phyloP scores from a whole-genome alignment of 2,888 invertebrate genomes.

The Apomyelois bistriatella region DNA sequence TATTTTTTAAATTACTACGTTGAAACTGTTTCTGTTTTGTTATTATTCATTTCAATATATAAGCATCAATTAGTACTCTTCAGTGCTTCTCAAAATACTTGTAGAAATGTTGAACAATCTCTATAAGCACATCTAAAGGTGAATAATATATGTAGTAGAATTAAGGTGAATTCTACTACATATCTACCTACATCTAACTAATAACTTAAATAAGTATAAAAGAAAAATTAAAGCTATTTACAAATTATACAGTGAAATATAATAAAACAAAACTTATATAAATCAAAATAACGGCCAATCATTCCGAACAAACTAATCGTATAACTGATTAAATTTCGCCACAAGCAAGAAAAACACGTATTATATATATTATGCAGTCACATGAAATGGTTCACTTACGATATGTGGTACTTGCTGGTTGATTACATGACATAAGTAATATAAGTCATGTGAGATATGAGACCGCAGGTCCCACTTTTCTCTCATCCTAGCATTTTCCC shows the following conservation, averaged over 20 bases:
- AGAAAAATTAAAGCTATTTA: too few relatives aligned
- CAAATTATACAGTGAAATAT: background rate
- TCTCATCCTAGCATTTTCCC: too few relatives aligned
- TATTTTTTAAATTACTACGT: too few relatives aligned
- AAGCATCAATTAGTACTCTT: too few relatives aligned
- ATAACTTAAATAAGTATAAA: too few relatives aligned
- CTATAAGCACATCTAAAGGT: too few relatives aligned
- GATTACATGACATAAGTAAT: constrained; percentile 1
- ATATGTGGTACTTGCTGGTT: background rate
- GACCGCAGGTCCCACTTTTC: background rate
- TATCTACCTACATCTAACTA: background rate
- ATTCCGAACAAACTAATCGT: background rate
- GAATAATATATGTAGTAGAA: too few relatives aligned
- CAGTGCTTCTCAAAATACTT: too few relatives aligned
- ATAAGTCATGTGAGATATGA: background rate
- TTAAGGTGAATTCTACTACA: too few relatives aligned
- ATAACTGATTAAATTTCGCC: background rate
- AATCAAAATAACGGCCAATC: background rate
- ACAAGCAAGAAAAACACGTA: background rate
- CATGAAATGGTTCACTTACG: background rate
- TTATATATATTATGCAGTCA: background rate
- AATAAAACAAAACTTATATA: background rate
- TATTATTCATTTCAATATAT: too few relatives aligned
- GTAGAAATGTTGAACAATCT: too few relatives aligned
- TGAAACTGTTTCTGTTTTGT: too few relatives aligned